Evolutionary conservation across 92 coral and sea anemone genomes (phyloP).

Genomic region (Palythoa grandiflora): DNA sequence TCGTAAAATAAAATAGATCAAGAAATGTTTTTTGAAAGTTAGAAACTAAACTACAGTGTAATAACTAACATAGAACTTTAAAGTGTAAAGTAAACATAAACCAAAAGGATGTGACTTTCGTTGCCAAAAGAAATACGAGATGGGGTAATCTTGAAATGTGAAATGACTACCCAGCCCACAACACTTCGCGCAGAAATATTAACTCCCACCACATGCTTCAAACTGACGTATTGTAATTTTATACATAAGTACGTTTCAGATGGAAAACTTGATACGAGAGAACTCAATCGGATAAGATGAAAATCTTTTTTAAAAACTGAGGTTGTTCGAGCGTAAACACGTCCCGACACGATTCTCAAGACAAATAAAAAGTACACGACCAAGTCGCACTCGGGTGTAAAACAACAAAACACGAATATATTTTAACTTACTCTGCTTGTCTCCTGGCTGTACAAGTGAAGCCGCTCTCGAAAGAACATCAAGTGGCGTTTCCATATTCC

Average conservation of each 20-base stretch:
- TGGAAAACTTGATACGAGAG: constrained; percentile 34
- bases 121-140: neutral
- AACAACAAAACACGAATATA: neutral
- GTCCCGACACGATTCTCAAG: constrained; percentile 35
- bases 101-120: neutral
- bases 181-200: constrained; percentile 22
- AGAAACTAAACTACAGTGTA: neutral
- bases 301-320: constrained; percentile 25
- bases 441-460: constrained; percentile 89
- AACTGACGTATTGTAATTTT: constrained; percentile 49
- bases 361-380: constrained; percentile 3
- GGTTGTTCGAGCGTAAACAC: constrained; percentile 8
- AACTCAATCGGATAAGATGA: constrained; percentile 5
- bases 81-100: neutral
- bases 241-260: constrained; percentile 8
- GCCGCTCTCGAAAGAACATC: constrained; percentile 99
- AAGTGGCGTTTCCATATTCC: constrained; percentile 87
- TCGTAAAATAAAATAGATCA: neutral
- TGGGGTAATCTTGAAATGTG: neutral
- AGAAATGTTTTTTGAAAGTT: neutral
- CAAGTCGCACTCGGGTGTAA: constrained; percentile 9
- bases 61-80: neutral
- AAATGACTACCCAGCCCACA: constrained; percentile 6
- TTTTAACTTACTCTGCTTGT: constrained; percentile 69
- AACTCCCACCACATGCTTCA: constrained; percentile 33